Evolutionary conservation across 35 echinoderm and acorn worm species (phyloP).

Genomic region (Antedon bifida): DNA sequence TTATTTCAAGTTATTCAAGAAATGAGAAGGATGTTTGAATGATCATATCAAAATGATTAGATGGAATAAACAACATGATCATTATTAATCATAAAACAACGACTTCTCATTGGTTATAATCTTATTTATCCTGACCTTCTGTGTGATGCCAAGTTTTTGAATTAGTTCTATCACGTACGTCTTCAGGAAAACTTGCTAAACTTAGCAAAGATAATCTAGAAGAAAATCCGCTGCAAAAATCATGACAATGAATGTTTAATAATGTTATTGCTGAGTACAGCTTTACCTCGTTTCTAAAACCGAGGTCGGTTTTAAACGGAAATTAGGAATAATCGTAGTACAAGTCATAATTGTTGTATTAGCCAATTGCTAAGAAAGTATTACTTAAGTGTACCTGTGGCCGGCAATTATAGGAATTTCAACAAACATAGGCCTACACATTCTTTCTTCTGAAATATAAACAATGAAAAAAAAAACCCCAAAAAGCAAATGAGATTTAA

Average conservation of each 20-base stretch:
- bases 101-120: neutral
- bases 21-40: no score
- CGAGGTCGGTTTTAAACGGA: neutral
- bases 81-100: neutral
- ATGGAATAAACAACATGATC: neutral
- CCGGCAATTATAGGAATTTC: no score
- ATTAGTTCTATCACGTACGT: neutral
- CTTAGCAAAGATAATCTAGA: neutral
- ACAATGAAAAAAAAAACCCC: no score
- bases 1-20: no score
- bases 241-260: neutral
- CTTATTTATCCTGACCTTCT: neutral
- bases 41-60: no score
- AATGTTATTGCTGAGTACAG: neutral
- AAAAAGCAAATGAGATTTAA: no score
- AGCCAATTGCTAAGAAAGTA: neutral
- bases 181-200: neutral
- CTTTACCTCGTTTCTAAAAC: neutral
- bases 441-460: no score
- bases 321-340: neutral
- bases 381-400: no score
- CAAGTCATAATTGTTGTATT: neutral
- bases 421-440: no score
- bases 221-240: neutral
- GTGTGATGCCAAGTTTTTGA: neutral